Percentiles rank a stretch among this genome's conserved stretches.
phyloP scores from a whole-genome alignment of 2,797 vertebrate species.

The Meriones psammophilus region DNA sequence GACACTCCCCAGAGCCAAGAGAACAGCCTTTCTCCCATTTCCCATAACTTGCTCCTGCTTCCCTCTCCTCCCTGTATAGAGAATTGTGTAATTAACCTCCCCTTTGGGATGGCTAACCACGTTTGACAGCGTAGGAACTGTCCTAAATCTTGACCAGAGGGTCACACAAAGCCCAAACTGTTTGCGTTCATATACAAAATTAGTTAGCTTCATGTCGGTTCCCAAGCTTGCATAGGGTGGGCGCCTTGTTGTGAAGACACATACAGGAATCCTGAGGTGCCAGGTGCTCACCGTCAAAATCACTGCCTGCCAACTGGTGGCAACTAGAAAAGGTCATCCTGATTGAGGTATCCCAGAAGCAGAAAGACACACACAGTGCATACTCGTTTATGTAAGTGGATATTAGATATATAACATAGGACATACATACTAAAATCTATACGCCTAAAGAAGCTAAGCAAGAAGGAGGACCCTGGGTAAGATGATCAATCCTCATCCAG shows the following conservation, averaged over 20 bases:
- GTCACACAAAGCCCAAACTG: background rate
- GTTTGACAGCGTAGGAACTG: constrained; percentile 72
- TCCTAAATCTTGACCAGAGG: constrained; percentile 43
- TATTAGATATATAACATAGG: too few relatives aligned
- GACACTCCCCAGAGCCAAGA: constrained; percentile 69
- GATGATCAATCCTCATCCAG: too few relatives aligned
- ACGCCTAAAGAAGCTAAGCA: too few relatives aligned
- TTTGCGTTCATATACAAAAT: constrained; percentile 30
- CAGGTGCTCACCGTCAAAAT: background rate
- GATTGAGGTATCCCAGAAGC: too few relatives aligned
- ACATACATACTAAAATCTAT: too few relatives aligned
- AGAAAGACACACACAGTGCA: too few relatives aligned
- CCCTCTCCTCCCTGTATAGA: background rate
- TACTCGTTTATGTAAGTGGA: too few relatives aligned
- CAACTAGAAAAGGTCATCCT: too few relatives aligned
- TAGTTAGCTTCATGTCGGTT: constrained; percentile 5
- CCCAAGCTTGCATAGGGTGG: constrained; percentile 9
- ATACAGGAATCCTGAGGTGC: background rate
- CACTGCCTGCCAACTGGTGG: background rate
- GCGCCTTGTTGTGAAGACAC: constrained; percentile 23
- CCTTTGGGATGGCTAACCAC: constrained; percentile 62
- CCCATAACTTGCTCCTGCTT: constrained; percentile 59
- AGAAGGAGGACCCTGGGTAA: too few relatives aligned
- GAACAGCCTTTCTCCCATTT: constrained; percentile 76
- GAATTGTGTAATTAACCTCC: constrained; percentile 25